phyloP scores from a whole-genome alignment of 2,888 invertebrate species.

The Ophion slaviceki region DNA sequence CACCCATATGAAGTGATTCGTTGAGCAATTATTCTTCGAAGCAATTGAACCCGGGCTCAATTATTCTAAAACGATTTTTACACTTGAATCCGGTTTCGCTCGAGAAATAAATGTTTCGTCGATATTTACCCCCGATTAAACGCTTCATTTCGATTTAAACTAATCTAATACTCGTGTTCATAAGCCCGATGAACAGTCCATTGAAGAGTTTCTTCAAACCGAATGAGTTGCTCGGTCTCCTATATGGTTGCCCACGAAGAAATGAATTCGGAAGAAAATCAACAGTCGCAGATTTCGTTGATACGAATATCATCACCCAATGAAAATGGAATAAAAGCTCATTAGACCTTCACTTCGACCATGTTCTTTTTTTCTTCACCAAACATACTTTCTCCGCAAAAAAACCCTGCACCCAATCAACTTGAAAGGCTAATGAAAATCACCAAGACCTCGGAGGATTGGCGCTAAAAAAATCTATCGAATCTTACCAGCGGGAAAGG shows the following conservation, averaged over 20 bases:
- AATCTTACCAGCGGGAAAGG: conserved; percentile 3
- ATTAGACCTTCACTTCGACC: not conserved
- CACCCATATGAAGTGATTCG: not conserved
- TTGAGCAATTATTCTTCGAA: not conserved
- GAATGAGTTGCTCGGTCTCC: too few species aligned
- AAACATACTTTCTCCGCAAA: not conserved
- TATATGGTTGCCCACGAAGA: too few species aligned
- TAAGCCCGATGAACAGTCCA: not conserved
- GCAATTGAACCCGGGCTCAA: not conserved
- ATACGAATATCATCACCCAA: not conserved
- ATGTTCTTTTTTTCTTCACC: not conserved
- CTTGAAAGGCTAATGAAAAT: conserved; percentile 30
- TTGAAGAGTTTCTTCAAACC: not conserved
- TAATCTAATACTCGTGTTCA: not conserved
- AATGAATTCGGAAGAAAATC: too few species aligned
- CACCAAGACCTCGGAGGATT: conserved; percentile 14
- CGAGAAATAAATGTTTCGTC: not conserved
- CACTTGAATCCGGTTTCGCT: not conserved
- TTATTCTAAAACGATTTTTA: not conserved
- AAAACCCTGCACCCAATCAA: conserved; percentile 48
- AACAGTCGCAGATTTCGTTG: not conserved
- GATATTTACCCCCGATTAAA: not conserved
- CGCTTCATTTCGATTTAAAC: not conserved
- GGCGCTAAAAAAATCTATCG: conserved; percentile 17
- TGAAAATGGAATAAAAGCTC: not conserved